Conservation (phyloP, 2,113 vertebrate species). For the Daubentonia madagascariensis region DNA sequence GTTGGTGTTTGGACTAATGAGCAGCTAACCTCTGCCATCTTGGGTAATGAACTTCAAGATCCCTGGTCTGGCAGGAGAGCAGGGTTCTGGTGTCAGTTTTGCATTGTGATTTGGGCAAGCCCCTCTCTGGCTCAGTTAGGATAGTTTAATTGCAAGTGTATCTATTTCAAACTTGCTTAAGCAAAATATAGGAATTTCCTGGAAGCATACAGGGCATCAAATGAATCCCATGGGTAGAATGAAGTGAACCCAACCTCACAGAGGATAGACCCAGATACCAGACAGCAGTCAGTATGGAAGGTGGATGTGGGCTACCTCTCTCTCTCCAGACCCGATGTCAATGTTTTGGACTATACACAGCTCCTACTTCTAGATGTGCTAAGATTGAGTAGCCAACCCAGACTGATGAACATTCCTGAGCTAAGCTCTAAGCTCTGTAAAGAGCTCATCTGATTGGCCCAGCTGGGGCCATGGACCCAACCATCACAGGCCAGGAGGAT, state of each 20-base stretch:
- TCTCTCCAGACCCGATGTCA: background rate
- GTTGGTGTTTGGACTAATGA: background rate
- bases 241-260: background rate
- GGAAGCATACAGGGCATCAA: background rate
- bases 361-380: background rate
- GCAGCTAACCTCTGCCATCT: background rate
- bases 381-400: background rate
- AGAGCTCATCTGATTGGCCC: background rate
- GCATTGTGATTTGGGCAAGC: background rate
- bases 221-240: background rate
- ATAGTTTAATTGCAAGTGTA: background rate
- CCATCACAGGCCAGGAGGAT: background rate
- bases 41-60: background rate
- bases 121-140: background rate
- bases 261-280: background rate
- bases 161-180: background rate
- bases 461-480: background rate
- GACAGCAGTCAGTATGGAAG: background rate
- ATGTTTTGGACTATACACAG: background rate
- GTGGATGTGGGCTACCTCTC: rapidly evolving
- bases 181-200: background rate
- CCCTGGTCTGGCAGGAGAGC: background rate
- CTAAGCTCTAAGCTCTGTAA: background rate
- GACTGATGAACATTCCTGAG: background rate
- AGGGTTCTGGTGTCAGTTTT: background rate